These are phyloP conservation scores for Atherinomorus stipes DNA, from an alignment of 2,113 vertebrate species.

Conservation along the genomic window DNA sequence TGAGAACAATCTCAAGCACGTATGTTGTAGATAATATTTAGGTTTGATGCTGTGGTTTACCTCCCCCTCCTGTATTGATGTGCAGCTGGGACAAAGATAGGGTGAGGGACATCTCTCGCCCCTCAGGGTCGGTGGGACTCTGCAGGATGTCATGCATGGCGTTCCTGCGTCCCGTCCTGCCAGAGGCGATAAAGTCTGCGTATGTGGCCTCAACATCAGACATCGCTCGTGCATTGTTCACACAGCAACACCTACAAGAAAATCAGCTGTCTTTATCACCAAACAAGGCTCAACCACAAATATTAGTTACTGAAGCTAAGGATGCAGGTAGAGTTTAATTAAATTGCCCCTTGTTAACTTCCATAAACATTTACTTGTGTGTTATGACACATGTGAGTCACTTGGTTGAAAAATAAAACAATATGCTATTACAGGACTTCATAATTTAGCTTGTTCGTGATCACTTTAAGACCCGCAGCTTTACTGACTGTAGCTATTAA, in stretches of 20 bases:
- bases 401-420: background rate
- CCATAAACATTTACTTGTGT: background rate
- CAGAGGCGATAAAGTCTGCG: constrained; percentile 98
- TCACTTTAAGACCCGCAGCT: background rate
- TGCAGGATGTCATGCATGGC: constrained; percentile 96
- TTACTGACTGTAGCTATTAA: too few species aligned
- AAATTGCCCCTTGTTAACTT: background rate
- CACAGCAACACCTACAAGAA: constrained; percentile 87
- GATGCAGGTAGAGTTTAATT: background rate
- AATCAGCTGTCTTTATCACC: background rate
- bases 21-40: background rate
- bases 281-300: background rate
- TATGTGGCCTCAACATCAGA: constrained; percentile 98
- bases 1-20: background rate
- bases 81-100: constrained; percentile 93
- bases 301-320: background rate
- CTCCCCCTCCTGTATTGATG: constrained; percentile 90
- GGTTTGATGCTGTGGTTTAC: background rate
- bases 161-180: constrained; percentile 95
- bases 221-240: constrained; percentile 93
- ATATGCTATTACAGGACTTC: background rate
- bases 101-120: constrained; percentile 88
- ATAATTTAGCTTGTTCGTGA: background rate
- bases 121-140: constrained; percentile 90
- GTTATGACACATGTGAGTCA: background rate